phyloP scores from a whole-genome alignment of 2,888 invertebrate genomes.

The Augochlorella aurata region DNA sequence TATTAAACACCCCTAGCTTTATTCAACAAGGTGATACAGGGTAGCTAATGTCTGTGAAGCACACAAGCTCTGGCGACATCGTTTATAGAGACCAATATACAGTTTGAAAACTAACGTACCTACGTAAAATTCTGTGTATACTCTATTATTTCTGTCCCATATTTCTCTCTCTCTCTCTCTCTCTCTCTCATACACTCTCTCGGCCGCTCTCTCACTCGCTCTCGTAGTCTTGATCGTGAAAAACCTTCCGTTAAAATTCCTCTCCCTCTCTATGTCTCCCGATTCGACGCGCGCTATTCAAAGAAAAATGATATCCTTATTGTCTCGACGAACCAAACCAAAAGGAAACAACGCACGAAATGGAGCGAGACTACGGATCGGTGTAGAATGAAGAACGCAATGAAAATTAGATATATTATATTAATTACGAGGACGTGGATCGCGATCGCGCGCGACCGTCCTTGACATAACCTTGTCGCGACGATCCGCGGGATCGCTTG shows the following conservation, averaged over 20 bases:
- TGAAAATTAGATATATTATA: slow-evolving; percentile 41
- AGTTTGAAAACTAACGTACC: slow-evolving; percentile 70
- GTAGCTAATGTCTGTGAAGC: slow-evolving; percentile 78
- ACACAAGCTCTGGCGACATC: slow-evolving; percentile 75
- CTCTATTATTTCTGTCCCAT: slow-evolving; percentile 14
- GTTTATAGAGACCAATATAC: slow-evolving; percentile 73
- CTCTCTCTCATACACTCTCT: too few relatives aligned
- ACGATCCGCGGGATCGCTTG: slow-evolving; percentile 38
- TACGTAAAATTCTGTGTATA: slow-evolving; percentile 67
- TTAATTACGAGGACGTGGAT: slow-evolving; percentile 35
- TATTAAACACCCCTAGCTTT: slow-evolving; percentile 82
- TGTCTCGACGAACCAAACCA: slow-evolving; percentile 59
- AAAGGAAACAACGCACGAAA: slow-evolving; percentile 55
- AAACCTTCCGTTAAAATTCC: slow-evolving; percentile 20
- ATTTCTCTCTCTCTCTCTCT: not conserved
- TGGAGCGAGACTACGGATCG: slow-evolving; percentile 52
- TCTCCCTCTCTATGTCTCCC: not conserved
- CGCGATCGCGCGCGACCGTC: slow-evolving; percentile 37
- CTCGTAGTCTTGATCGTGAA: slow-evolving; percentile 30
- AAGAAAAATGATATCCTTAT: slow-evolving; percentile 52
- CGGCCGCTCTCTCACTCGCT: not conserved
- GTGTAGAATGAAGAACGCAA: slow-evolving; percentile 54
- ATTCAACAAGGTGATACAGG: slow-evolving; percentile 81
- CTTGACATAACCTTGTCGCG: not conserved
- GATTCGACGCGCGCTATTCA: slow-evolving; percentile 38